Base-by-base conservation (phyloP, 1,140 invertebrate genomes). In the Zaprionus taronus region DNA sequence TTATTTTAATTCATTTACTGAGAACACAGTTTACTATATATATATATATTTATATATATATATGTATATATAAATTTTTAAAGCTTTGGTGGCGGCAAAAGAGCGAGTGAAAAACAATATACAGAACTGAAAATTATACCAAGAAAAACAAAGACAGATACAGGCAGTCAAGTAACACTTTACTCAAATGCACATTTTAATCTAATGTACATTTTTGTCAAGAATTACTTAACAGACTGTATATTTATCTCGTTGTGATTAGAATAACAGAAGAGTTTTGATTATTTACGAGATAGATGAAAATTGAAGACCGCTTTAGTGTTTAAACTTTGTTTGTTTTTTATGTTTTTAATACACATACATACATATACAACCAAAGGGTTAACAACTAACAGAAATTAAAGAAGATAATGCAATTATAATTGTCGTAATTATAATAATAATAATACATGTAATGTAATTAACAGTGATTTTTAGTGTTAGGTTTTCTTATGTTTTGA, bases 51-150 rank as follows among this genome's bases (percentile, higher is more conserved):
- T n/a, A 69, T 85, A 87, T 78, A 80, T 61, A 62, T 28, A 20
- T 66, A 66, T 66, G 20, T 44, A 65, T 84, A 81, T 87, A 90
- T 85, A 90, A 85, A 80, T 90, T 82, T 90, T 90, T 90, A 90
- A 90, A 90, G 85, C 85, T 90, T 90, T 90, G 76, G 81, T 85
- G 85, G 85, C 85, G 81, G 84, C 85, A 67, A 87, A 81, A 70
- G 72, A 78, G 67, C 74, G 26, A 74, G 63, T 58, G 77, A 72
- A 49, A 20, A 41, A 47, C n/a, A 47, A 55, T 15, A 69, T n/a
- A 57, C 20, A 34, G 14, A 31, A 72, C 64, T 58, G 26, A 24
- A 80, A 56, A 22, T 34, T 62, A 38, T 53, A 26, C 17, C 63
- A 71, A 67, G 36, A 55, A 24, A 57, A 72, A 53, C 7, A 68